These are phyloP conservation scores for Chloropsis hardwickii DNA, from an alignment of 2,113 vertebrate genomes.

Conservation along the genomic window DNA sequence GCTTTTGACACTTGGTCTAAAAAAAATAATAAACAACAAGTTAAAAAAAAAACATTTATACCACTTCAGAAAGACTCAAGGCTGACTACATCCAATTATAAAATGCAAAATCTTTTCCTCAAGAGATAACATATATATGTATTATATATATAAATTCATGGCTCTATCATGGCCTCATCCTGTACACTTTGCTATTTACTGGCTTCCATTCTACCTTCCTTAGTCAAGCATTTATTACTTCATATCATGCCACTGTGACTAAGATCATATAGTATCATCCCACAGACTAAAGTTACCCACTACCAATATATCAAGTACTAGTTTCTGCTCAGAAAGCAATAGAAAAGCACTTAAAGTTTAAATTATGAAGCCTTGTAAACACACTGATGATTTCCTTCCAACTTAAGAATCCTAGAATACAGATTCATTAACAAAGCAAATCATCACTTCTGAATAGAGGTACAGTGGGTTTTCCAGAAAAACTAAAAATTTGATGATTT, in stretches of 20 bases:
- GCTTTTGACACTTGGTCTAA: slow-evolving; percentile 69
- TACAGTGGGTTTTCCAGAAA: slow-evolving; percentile 3
- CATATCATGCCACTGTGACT: slow-evolving; percentile 39
- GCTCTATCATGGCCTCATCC: slow-evolving; percentile 62
- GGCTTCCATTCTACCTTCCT: slow-evolving; percentile 53
- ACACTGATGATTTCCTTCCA: slow-evolving; percentile 31
- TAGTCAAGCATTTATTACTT: slow-evolving; percentile 52
- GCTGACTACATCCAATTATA: slow-evolving; percentile 71
- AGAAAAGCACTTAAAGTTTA: slow-evolving; percentile 59
- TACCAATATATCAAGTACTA: slow-evolving; percentile 41
- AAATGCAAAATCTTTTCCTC: slow-evolving; percentile 68
- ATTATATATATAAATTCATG: slow-evolving; percentile 71
- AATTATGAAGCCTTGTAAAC: slow-evolving; percentile 53
- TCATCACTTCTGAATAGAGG: slow-evolving; percentile 31
- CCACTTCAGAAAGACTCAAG: slow-evolving; percentile 60
- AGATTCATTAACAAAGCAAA: slow-evolving; percentile 18
- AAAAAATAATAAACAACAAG: slow-evolving; percentile 2
- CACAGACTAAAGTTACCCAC: slow-evolving; percentile 46
- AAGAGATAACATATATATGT: slow-evolving; percentile 70
- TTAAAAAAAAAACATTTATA: slow-evolving; percentile 50
- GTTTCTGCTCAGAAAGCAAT: slow-evolving; percentile 61
- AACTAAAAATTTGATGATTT: slow-evolving; percentile 1
- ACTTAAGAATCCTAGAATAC: neutral
- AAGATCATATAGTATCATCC: slow-evolving; percentile 53
- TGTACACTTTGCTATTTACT: slow-evolving; percentile 55